A percentile compares a stretch with the other conserved stretches of the same genome.
These are phyloP conservation scores for Rhincodon typus DNA, from an alignment of 2,797 vertebrate species.

Conservation along the genomic window DNA sequence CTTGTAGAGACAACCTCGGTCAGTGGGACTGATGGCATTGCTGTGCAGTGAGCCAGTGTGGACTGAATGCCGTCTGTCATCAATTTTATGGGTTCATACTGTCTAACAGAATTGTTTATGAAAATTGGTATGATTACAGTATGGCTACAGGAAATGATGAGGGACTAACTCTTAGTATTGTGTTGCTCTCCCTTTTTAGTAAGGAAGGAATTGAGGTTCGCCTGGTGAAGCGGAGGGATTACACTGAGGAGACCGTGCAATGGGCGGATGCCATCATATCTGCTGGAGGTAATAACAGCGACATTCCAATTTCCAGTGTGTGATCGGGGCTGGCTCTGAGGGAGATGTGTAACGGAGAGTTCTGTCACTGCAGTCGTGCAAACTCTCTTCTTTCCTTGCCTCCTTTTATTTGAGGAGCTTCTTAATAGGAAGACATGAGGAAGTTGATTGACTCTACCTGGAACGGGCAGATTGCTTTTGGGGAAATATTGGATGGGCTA, in stretches of 20 bases:
- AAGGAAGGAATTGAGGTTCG: constrained; percentile 77
- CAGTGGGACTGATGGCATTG: too few species aligned
- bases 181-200: constrained; percentile 53
- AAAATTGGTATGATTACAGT: too few species aligned
- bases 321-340: background rate
- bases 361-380: background rate
- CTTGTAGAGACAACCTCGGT: too few species aligned
- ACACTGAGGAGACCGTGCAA: constrained; percentile 78
- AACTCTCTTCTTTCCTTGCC: background rate
- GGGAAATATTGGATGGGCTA: too few species aligned
- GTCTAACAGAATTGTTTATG: too few species aligned
- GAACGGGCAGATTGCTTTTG: too few species aligned
- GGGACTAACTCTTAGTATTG: background rate
- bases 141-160: too few species aligned
- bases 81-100: too few species aligned
- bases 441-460: too few species aligned
- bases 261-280: constrained; percentile 95
- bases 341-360: background rate
- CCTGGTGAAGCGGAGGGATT: constrained; percentile 84
- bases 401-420: background rate
- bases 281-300: constrained; percentile 75
- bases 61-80: too few species aligned
- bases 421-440: too few species aligned
- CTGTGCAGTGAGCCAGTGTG: too few species aligned
- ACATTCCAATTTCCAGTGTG: background rate